Evolutionary conservation across 1,140 invertebrate genomes (phyloP).

Genomic region (Neocloeon triangulifer): DNA sequence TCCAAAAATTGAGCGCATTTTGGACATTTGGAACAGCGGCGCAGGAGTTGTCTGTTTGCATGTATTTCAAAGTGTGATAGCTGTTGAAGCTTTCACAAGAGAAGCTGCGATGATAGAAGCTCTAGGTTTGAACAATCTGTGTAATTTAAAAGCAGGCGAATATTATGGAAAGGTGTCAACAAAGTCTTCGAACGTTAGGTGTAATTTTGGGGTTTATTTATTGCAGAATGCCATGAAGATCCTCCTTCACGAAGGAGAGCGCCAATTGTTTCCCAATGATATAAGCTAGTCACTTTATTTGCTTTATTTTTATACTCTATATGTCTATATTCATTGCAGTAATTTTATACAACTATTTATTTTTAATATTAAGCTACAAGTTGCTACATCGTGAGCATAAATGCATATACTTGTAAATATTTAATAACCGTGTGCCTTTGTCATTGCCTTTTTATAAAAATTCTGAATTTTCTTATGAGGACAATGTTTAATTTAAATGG

Average conservation of each 20-base stretch:
- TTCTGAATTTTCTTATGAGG: too few relatives aligned
- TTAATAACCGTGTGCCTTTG: too few relatives aligned
- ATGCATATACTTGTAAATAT: too few relatives aligned
- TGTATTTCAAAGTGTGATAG: conserved; percentile 74
- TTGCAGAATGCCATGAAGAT: conserved; percentile 66
- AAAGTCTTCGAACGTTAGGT: conserved; percentile 44
- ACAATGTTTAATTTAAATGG: too few relatives aligned
- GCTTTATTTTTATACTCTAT: conserved; percentile 2
- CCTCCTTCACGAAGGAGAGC: conserved; percentile 66
- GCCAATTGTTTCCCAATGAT: conserved; percentile 45
- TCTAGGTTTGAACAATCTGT: conserved; percentile 43
- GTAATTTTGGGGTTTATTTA: conserved; percentile 55
- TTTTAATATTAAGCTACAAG: too few relatives aligned
- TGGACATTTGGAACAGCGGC: conserved; percentile 66
- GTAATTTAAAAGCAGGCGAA: conserved; percentile 59
- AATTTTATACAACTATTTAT: too few relatives aligned
- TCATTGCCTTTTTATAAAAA: too few relatives aligned
- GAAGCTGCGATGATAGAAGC: conserved; percentile 88
- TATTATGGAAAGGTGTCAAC: conserved; percentile 58
- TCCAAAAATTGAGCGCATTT: conserved; percentile 51
- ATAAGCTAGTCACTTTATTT: conserved; percentile 14
- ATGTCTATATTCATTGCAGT: too few relatives aligned
- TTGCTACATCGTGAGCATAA: too few relatives aligned
- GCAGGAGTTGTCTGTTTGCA: conserved; percentile 75
- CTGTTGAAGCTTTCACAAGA: conserved; percentile 76